These are phyloP conservation scores for Alcedo atthis DNA, from an alignment of 2,797 vertebrate genomes.

Conservation along the genomic window DNA sequence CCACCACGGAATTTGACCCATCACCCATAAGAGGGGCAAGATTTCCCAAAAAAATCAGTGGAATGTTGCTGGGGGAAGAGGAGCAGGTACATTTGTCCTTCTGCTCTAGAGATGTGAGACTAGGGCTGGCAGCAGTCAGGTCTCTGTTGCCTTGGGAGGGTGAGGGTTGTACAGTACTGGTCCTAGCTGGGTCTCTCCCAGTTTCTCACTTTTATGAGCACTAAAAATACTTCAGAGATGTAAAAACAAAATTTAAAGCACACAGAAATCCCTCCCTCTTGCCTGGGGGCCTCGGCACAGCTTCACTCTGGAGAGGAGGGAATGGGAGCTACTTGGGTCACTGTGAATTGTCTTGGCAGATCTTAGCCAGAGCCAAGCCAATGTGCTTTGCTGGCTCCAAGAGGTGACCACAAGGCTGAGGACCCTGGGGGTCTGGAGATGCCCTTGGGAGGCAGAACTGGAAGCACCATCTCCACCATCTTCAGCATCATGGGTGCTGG, in stretches of 20 bases:
- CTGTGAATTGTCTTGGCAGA: not conserved
- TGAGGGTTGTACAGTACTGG: not conserved
- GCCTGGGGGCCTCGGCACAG: not conserved
- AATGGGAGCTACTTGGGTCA: not conserved
- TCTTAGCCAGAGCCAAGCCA: not conserved
- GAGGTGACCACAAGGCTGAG: not conserved
- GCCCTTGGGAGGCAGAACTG: not conserved
- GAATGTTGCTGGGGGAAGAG: not conserved
- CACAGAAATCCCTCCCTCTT: not conserved
- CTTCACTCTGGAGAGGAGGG: not conserved
- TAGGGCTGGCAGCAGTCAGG: not conserved
- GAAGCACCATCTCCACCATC: not conserved
- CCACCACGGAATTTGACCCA: not conserved
- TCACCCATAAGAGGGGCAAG: accelerated
- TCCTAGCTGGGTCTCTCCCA: not conserved
- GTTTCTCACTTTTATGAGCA: conserved; percentile 17
- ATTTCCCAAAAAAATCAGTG: not conserved
- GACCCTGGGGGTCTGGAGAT: accelerated
- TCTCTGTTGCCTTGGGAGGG: not conserved
- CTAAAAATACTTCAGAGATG: conserved; percentile 1
- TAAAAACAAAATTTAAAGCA: not conserved
- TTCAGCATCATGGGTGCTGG: accelerated
- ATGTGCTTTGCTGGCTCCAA: not conserved
- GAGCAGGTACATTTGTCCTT: not conserved
- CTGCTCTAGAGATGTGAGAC: not conserved